Evolutionary conservation across 2,113 vertebrate species (phyloP).

Genomic region (Reinhardtius hippoglossoides): DNA sequence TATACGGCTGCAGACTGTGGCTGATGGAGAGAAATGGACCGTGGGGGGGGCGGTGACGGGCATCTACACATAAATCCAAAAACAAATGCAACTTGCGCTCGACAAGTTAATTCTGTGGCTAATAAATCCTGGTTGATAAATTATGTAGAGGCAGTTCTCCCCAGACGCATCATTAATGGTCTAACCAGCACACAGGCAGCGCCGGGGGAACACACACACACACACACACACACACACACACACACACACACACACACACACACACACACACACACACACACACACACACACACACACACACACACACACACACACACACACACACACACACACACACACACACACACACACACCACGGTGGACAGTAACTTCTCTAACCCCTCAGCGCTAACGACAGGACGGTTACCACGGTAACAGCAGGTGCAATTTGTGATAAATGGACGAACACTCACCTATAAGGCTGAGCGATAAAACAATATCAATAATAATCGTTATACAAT

Average conservation of each 20-base stretch:
- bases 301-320: no score
- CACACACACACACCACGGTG: no score
- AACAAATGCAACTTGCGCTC: slow-evolving; percentile 46
- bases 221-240: background rate
- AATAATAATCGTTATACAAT: no score
- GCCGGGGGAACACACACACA: slow-evolving; percentile 27
- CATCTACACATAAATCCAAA: slow-evolving; percentile 44
- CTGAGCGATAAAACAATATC: no score
- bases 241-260: background rate
- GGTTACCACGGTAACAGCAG: no score
- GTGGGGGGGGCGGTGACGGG: slow-evolving; percentile 42
- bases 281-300: no score
- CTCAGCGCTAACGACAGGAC: no score
- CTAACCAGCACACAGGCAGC: slow-evolving; percentile 62
- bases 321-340: no score
- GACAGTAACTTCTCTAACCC: no score
- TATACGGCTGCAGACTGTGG: slow-evolving; percentile 38
- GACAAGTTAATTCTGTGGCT: slow-evolving; percentile 67
- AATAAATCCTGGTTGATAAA: slow-evolving; percentile 78
- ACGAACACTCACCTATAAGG: no score
- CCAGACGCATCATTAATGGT: slow-evolving; percentile 74
- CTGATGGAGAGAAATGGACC: slow-evolving; percentile 64
- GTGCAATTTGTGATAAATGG: no score
- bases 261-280: no score
- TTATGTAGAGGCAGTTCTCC: slow-evolving; percentile 70